These are phyloP conservation scores for Puffinus mauretanicus DNA, from an alignment of 2,113 vertebrate species.

Conservation along the genomic window DNA sequence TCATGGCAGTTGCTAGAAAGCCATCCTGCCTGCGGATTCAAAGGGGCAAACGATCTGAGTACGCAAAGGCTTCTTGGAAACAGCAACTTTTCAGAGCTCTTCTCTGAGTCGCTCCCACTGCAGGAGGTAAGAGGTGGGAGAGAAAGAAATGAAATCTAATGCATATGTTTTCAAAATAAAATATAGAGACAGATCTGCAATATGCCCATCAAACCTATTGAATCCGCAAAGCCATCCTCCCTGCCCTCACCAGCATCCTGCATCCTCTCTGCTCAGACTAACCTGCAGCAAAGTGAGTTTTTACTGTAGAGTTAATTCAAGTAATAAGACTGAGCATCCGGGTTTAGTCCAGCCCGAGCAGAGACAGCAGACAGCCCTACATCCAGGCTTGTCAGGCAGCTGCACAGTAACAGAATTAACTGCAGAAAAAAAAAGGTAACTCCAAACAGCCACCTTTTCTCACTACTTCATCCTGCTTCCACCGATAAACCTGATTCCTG, in stretches of 20 bases:
- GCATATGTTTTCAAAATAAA: background rate
- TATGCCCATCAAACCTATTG: background rate
- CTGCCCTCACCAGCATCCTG: background rate
- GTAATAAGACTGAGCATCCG: background rate
- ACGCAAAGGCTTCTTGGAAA: background rate
- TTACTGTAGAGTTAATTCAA: background rate
- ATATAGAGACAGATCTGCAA: background rate
- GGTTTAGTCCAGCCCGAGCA: background rate
- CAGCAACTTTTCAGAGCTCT: background rate
- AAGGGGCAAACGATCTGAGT: background rate
- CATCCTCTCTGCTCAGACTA: background rate
- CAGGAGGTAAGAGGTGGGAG: background rate
- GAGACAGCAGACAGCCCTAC: background rate
- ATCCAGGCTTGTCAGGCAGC: background rate
- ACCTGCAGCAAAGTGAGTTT: background rate
- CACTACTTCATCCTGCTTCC: background rate
- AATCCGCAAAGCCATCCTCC: background rate
- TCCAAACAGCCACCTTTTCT: background rate
- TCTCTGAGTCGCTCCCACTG: background rate
- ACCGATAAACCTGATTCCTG: background rate
- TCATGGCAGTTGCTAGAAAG: background rate
- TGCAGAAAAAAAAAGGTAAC: fast-evolving
- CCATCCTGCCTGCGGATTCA: background rate
- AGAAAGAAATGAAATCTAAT: background rate
- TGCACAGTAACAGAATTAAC: background rate